phyloP scores from a whole-genome alignment of 1,140 invertebrate genomes.

The Trichonephila clavipes region DNA sequence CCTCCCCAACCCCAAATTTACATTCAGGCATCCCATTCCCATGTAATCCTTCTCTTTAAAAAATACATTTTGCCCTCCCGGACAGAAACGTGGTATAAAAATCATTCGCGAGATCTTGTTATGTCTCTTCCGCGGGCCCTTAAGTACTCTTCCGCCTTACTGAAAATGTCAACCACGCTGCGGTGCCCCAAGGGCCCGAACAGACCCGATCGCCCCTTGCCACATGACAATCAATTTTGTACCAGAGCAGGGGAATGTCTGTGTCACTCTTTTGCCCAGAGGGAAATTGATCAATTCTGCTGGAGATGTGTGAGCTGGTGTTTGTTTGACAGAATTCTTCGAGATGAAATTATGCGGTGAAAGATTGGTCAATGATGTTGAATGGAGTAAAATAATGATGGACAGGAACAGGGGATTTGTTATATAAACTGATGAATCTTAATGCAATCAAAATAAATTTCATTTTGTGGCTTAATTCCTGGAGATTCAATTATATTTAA shows the following conservation, averaged over 20 bases:
- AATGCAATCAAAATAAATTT: neutral
- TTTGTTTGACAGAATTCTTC: neutral
- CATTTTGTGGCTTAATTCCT: neutral
- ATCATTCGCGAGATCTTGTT: constrained; percentile 46
- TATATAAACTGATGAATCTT: neutral
- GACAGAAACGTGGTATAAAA: constrained; percentile 1
- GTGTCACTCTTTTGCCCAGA: neutral
- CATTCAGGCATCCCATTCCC: neutral
- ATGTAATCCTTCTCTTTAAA: neutral
- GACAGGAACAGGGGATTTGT: neutral
- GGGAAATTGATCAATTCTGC: constrained; percentile 51
- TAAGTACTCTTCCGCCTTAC: neutral
- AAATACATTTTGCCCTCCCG: neutral
- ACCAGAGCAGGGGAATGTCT: neutral
- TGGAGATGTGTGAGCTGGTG: neutral
- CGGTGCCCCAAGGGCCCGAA: constrained; percentile 41
- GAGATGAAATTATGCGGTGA: neutral
- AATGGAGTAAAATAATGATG: neutral
- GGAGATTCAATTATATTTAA: no score
- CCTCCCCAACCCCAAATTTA: neutral
- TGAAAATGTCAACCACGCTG: constrained; percentile 58
- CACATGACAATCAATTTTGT: constrained; percentile 56
- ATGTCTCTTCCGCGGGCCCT: neutral
- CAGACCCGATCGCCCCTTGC: constrained; percentile 43
- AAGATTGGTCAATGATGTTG: neutral